A percentile compares a stretch with the other conserved stretches of the same genome.
Evolutionary conservation across 2,888 invertebrate genomes (phyloP).

Genomic region (Metacarcinus magister): DNA sequence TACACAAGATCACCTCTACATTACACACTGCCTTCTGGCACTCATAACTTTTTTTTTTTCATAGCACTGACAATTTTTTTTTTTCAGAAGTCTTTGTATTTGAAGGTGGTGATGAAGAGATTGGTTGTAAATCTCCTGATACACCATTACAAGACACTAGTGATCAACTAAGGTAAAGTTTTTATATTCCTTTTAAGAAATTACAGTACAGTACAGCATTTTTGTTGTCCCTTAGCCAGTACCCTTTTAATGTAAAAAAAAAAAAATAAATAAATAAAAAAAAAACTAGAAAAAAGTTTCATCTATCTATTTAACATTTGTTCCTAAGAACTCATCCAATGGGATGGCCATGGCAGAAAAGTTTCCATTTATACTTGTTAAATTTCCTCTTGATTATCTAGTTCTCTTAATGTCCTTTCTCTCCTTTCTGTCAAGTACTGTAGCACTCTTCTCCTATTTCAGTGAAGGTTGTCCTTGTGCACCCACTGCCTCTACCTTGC

Average conservation of each 20-base stretch:
- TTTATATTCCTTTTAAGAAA: background rate
- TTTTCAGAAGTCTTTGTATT: conserved; percentile 89
- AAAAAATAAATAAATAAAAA: background rate
- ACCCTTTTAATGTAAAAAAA: too few species aligned
- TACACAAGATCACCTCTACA: too few species aligned
- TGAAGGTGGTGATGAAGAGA: conserved; percentile 88
- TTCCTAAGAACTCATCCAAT: background rate
- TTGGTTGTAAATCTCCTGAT: conserved; percentile 73
- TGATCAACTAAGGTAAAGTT: conserved; percentile 72
- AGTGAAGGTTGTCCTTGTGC: too few species aligned
- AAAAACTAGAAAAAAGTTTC: background rate
- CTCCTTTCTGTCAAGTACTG: background rate
- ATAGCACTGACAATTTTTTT: background rate
- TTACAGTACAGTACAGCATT: background rate
- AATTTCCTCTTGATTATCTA: too few species aligned
- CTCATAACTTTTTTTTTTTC: background rate
- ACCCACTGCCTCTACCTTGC: too few species aligned
- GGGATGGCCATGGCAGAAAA: too few species aligned
- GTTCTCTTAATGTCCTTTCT: too few species aligned
- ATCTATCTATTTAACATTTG: too few species aligned
- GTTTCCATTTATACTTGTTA: background rate
- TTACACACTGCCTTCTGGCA: too few species aligned
- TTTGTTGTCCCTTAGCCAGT: too few species aligned
- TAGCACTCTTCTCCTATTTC: too few species aligned
- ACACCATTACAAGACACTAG: conserved; percentile 73